A percentile compares a stretch with the other conserved stretches of the same genome.
Conservation (phyloP, 2,113 vertebrate genomes). For the Odocoileus hemionus region DNA sequence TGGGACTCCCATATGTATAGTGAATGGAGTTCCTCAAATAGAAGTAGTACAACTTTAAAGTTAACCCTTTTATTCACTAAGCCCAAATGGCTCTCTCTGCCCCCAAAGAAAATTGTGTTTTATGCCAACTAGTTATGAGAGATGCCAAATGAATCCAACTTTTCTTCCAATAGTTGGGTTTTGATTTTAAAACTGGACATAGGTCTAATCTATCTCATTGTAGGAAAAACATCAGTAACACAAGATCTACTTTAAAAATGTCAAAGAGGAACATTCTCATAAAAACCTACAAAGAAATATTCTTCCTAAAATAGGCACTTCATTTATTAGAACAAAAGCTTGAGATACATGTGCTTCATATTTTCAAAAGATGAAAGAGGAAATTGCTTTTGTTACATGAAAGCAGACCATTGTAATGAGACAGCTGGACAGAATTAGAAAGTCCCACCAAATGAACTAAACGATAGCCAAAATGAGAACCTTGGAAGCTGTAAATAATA, state of each 20-base stretch:
- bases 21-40: not conserved
- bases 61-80: not conserved
- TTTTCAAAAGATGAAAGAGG: not conserved
- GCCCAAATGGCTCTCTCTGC: not conserved
- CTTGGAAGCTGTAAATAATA: not conserved
- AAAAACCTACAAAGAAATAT: not conserved
- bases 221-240: not conserved
- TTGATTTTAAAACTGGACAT: not conserved
- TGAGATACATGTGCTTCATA: not conserved
- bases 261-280: not conserved
- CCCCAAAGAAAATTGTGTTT: not conserved
- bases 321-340: conserved; percentile 13
- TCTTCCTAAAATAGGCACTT: conserved; percentile 22
- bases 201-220: not conserved
- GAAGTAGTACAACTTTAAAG: not conserved
- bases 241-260: not conserved
- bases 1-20: not conserved
- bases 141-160: not conserved
- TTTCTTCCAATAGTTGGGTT: not conserved
- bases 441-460: not conserved
- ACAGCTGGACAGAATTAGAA: conserved; percentile 34
- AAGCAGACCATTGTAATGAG: not conserved
- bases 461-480: not conserved
- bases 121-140: not conserved
- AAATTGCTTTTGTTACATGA: not conserved